Base-by-base conservation (phyloP, 2,113 vertebrate genomes). In the Grallaria varia region DNA sequence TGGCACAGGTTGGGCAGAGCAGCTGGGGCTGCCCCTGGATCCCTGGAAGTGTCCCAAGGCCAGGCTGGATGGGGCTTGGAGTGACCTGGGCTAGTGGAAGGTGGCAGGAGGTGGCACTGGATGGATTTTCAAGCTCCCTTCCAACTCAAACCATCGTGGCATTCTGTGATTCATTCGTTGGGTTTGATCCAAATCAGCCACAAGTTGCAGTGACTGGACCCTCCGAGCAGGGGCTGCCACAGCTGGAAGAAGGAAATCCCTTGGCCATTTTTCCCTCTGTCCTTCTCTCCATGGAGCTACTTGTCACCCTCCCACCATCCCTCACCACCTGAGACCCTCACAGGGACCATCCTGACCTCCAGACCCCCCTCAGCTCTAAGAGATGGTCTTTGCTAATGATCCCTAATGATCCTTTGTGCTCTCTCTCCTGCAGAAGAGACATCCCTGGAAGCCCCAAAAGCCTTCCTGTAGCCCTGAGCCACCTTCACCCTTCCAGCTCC, bases 331-430 rank as follows among this genome's bases (percentile, higher is more conserved):
- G 10, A 3, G 23, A 9, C 24, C 1, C 35, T 24, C 78, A 19
- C 12, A 2, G 14, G 56, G 66, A 24, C 4, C 62, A 4, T 60
- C 20, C 64, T 45, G 35, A 24, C 25, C 53, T 45, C 49, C 44
- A 71, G n/a, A 56, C 25, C 12, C 39, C 58, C 35, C 40, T 4
- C 21, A 18, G 20, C 0, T 39, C 79, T 15, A 33, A n/a, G 37
- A 30, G 22, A 15, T 18, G 77, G 0, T 16, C 23, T 44, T 66
- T 58, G 8, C 37, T 31, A 21, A 25, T 2, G 37, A 25, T 4
- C 58, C 4, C 1, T 1, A 0, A 35, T 0, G 18, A 22, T 21
- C 40, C 56, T 47, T 20, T 3, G 4, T 33, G 44, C 44, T 59
- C 35, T 56, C 35, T 56, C 42, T 4, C 2, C 63, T 60, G 76